phyloP scores from a whole-genome alignment of 2,113 vertebrate species.

The Chaenocephalus aceratus region DNA sequence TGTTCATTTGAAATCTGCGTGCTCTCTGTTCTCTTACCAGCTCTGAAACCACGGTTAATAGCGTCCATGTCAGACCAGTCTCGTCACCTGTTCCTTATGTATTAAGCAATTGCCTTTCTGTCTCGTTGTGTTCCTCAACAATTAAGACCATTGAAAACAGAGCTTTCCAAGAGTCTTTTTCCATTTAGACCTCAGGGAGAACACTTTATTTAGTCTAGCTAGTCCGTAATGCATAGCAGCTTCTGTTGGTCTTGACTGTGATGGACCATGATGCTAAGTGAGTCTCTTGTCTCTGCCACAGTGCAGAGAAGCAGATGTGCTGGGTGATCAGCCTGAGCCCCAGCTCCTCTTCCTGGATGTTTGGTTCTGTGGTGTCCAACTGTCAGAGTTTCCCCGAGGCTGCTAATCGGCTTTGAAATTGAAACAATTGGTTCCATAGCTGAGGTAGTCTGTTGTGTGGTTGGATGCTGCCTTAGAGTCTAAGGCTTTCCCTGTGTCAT shows the following conservation, averaged over 20 bases:
- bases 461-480: slow-evolving; percentile 37
- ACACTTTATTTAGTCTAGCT: slow-evolving; percentile 63
- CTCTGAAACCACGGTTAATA: slow-evolving; percentile 62
- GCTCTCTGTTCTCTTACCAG: slow-evolving; percentile 23
- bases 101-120: slow-evolving; percentile 52
- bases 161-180: slow-evolving; percentile 55
- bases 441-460: slow-evolving; percentile 58
- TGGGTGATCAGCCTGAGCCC: slow-evolving; percentile 49
- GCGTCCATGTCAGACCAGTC: slow-evolving; percentile 44
- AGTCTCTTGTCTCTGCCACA: slow-evolving; percentile 34
- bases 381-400: slow-evolving; percentile 71
- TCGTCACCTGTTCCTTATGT: slow-evolving; percentile 60
- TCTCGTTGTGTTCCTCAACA: slow-evolving; percentile 56
- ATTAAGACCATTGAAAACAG: slow-evolving; percentile 43
- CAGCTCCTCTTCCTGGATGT: slow-evolving; percentile 58
- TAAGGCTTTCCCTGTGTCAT: slow-evolving; percentile 52
- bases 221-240: slow-evolving; percentile 42
- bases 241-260: slow-evolving; percentile 54
- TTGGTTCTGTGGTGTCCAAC: slow-evolving; percentile 68
- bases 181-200: slow-evolving; percentile 52
- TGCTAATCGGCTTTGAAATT: slow-evolving; percentile 78
- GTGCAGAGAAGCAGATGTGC: slow-evolving; percentile 65
- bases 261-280: slow-evolving; percentile 55
- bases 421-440: slow-evolving; percentile 76
- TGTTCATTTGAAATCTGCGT: slow-evolving; percentile 58